Evolutionary conservation across 64 coral and sea anemone genomes (phyloP), one percentile per base, ranked within the genome.

Genomic region (Catalaphyllia jardinei): DNA sequence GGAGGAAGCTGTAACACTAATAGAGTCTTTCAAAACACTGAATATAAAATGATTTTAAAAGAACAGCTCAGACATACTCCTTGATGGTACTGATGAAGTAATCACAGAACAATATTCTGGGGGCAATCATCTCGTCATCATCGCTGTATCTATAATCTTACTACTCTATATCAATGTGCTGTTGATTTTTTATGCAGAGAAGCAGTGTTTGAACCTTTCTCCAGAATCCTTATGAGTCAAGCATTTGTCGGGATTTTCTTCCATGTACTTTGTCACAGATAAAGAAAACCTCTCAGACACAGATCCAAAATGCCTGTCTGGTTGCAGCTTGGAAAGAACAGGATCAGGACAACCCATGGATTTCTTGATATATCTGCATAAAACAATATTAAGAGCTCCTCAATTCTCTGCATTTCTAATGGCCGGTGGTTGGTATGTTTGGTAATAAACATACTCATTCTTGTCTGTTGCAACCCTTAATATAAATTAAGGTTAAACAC

Each of bases 271-370:
- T n/a, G 63, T 72, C 20, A 98, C 62, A 30, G 76, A 87, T 14
- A 38, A 24, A 50, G 49, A 89, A 24, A 98, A 73, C 73, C 89
- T 98, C 87, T 98, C 96, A 24, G 96, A 94, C 8, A 98, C 82
- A 7, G 90, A 85, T 35, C 96, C 96, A 71, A 95, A 94, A 33
- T 90, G 78, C 35, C 86, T 71, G 83, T 94, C 93, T 27, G 96
- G 93, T 7, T 91, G 86, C 10, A 95, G 79, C 24, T 91, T 82
- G 15, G 96, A 98, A 8, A 98, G 54, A 19, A 98, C 93, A 73
- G 96, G 96, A 78, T 92, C 89, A 17, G 96, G 96, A 29, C 77
- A 83, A 54, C 77, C 30, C 2, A 39, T 33, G 17, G 73, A 16
- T 55, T 92, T 78, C 80, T 93, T 96, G 25, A n/a, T 52, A 93